Percentiles rank a stretch among this genome's conserved stretches.
Conservation (phyloP, 2,888 invertebrate species). For the Volucella zonaria region DNA sequence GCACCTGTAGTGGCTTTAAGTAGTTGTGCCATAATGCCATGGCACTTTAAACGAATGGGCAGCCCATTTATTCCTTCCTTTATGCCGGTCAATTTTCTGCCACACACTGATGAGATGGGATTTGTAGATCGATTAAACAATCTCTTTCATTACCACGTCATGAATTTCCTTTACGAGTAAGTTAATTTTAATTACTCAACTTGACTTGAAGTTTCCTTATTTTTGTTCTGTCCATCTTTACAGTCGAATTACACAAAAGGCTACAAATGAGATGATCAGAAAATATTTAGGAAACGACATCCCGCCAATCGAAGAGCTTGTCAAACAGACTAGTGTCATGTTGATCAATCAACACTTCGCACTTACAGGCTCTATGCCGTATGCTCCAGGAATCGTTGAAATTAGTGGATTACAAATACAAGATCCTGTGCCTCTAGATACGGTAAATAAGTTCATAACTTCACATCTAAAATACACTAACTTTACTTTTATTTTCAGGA, state of each 20-base stretch:
- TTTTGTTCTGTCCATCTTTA: neutral
- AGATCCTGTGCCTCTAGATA: conserved; percentile 76
- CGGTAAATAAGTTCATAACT: conserved; percentile 74
- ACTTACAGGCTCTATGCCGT: conserved; percentile 82
- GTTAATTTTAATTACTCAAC: conserved; percentile 5
- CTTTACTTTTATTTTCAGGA: conserved; percentile 81
- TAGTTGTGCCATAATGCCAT: conserved; percentile 85
- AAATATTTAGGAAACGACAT: conserved; percentile 82
- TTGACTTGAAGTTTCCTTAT: conserved; percentile 2
- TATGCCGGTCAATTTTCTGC: conserved; percentile 83
- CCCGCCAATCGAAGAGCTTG: conserved; percentile 82
- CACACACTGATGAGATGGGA: conserved; percentile 81
- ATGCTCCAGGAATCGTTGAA: conserved; percentile 83
- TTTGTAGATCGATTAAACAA: conserved; percentile 83
- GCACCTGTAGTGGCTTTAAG: conserved; percentile 85
- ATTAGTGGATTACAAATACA: conserved; percentile 84
- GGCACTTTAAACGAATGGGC: conserved; percentile 84
- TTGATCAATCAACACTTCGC: conserved; percentile 84
- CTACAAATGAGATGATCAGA: conserved; percentile 81
- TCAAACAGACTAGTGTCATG: conserved; percentile 79
- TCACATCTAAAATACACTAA: neutral
- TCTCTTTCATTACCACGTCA: conserved; percentile 76
- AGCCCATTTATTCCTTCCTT: conserved; percentile 84
- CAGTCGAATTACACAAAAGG: conserved; percentile 78
- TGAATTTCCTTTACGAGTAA: conserved; percentile 77